Conservation (phyloP, 1,140 invertebrate species). For the Nomia melanderi region DNA sequence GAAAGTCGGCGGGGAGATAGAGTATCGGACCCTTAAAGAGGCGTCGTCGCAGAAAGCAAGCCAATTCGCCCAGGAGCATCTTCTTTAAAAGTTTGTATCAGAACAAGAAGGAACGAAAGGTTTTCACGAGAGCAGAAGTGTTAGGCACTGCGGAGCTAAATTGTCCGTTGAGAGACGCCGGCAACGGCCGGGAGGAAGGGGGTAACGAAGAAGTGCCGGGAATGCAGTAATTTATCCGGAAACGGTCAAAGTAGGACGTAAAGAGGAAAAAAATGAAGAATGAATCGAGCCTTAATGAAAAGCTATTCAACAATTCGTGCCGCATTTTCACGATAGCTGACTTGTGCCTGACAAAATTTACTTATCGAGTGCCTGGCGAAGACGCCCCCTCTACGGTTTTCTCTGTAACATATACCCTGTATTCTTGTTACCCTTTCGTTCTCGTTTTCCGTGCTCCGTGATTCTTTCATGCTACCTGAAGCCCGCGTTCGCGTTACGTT, state of each 20-base stretch:
- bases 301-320: slow-evolving; percentile 60
- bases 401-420: not conserved
- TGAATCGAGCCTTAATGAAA: slow-evolving; percentile 71
- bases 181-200: too few species aligned
- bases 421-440: not conserved
- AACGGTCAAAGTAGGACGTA: slow-evolving; percentile 44
- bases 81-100: slow-evolving; percentile 80
- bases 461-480: not conserved
- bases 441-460: not conserved
- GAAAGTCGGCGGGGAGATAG: not conserved
- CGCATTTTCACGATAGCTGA: slow-evolving; percentile 37
- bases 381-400: not conserved
- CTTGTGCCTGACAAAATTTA: slow-evolving; percentile 53
- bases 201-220: slow-evolving; percentile 62
- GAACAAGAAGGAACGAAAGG: slow-evolving; percentile 47
- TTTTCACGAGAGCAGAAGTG: slow-evolving; percentile 59
- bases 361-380: slow-evolving; percentile 29
- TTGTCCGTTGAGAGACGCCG: slow-evolving; percentile 71
- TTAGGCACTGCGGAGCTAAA: slow-evolving; percentile 69
- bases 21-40: slow-evolving; percentile 63
- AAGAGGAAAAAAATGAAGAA: slow-evolving; percentile 62
- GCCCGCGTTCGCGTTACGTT: not conserved
- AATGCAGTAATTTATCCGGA: slow-evolving; percentile 75
- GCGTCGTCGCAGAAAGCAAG: slow-evolving; percentile 69
- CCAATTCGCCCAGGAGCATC: slow-evolving; percentile 75